phyloP scores from a whole-genome alignment of 2,797 vertebrate genomes.

The Nannoperca australis region DNA sequence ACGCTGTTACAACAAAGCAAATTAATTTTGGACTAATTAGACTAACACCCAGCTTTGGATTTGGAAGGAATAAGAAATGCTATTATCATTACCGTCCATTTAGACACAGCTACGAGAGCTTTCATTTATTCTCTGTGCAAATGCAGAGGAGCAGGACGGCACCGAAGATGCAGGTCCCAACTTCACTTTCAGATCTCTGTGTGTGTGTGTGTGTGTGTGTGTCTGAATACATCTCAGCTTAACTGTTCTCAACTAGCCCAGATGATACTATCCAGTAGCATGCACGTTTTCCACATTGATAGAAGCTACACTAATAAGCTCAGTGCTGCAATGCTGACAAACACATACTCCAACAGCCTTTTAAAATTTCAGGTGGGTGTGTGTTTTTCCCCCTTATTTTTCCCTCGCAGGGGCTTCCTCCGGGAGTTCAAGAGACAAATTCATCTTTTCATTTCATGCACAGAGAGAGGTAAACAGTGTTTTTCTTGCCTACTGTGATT shows the following conservation, averaged over 20 bases:
- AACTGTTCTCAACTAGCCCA: slow-evolving; percentile 8
- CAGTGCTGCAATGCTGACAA: slow-evolving; percentile 40
- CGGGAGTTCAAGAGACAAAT: slow-evolving; percentile 50
- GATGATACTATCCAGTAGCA: slow-evolving; percentile 6
- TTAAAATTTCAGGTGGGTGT: slow-evolving; percentile 30
- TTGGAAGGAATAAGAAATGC: slow-evolving; percentile 63
- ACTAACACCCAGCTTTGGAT: slow-evolving; percentile 66
- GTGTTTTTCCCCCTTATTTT: neutral
- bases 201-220: slow-evolving; percentile 4
- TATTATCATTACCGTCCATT: slow-evolving; percentile 67
- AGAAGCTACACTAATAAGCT: slow-evolving; percentile 44
- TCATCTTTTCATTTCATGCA: slow-evolving; percentile 75
- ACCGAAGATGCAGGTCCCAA: slow-evolving; percentile 11
- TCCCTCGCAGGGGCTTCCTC: slow-evolving; percentile 28
- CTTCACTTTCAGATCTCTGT: slow-evolving; percentile 8
- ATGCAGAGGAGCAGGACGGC: slow-evolving; percentile 29
- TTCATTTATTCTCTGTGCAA: slow-evolving; percentile 51
- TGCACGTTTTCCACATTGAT: slow-evolving; percentile 38
- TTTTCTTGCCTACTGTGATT: slow-evolving; percentile 58
- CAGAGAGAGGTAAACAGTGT: slow-evolving; percentile 54
- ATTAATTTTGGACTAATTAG: slow-evolving; percentile 77
- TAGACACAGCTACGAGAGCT: slow-evolving; percentile 49
- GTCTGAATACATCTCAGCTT: neutral
- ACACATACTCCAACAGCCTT: slow-evolving; percentile 35
- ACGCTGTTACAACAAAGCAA: slow-evolving; percentile 62